These are phyloP conservation scores for Phallusia fumigata DNA, from an alignment of 23 tunicate genomes.

Conservation along the genomic window DNA sequence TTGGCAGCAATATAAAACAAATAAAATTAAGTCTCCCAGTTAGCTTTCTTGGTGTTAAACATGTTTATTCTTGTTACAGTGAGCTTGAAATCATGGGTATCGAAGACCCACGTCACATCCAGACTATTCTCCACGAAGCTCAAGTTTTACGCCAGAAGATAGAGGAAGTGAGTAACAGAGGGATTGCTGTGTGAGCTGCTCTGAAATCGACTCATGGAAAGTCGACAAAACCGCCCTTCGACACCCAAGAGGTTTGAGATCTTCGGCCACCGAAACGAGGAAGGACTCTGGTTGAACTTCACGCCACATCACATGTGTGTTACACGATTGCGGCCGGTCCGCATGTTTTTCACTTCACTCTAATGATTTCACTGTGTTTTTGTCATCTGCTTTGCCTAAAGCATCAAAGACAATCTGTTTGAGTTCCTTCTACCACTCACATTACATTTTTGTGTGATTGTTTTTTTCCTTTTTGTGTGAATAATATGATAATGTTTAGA, in stretches of 20 bases:
- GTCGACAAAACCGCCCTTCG: too few species aligned
- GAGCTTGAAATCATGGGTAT: conserved; percentile 74
- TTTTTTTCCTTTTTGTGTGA: too few species aligned
- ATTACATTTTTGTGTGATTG: background rate
- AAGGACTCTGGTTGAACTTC: too few species aligned
- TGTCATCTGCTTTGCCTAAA: background rate
- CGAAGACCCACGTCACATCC: conserved; percentile 35
- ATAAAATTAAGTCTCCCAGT: too few species aligned
- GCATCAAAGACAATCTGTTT: conserved; percentile 8
- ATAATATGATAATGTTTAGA: too few species aligned
- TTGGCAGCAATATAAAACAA: background rate
- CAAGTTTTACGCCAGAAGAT: conserved; percentile 51
- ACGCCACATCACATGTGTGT: background rate
- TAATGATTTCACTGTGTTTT: background rate
- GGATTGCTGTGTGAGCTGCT: conserved; percentile 61
- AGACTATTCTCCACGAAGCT: conserved; percentile 54
- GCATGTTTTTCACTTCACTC: background rate
- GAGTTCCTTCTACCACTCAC: background rate
- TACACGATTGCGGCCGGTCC: background rate
- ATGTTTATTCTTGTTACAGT: conserved; percentile 30
- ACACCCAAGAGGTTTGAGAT: too few species aligned
- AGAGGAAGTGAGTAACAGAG: conserved; percentile 47
- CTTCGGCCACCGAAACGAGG: too few species aligned
- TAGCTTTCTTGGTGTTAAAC: too few species aligned
- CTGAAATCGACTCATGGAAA: too few species aligned